Base-by-base conservation (phyloP, 2,888 invertebrate genomes). In the Tetranychus truncatus region DNA sequence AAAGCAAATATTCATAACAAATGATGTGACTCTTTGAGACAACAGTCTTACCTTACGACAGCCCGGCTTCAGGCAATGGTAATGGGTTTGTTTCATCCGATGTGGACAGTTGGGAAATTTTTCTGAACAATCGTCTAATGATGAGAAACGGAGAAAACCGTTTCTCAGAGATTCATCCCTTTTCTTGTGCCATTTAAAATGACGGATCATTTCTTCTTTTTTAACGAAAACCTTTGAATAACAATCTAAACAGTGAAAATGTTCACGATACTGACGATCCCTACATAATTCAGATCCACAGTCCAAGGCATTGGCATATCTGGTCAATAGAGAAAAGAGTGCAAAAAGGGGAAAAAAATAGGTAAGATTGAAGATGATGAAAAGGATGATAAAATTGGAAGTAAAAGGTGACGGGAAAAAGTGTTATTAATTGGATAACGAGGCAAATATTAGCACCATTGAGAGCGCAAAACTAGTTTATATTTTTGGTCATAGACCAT, bases 151-250 rank as follows among this genome's bases (percentile, higher is more conserved):
- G 82, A 94, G 91, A 84, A 94, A 94, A 20, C 96, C 96, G 81
- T 96, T 92, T 79, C 94, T 92, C 65, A 97, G 85, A 7, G 94
- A 94, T 82, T 97, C 96, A 81, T 95, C 95, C 2, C 96, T 88
- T 84, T 97, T 97, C 85, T 95, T 95, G 85, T 97, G 96, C 96
- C 96, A 96, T 86, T 97, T 97, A 82, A 95, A 93, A 84, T 97
- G 96, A 69, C 96, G 88, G 78, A 96, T 95, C 90, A 97, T 96
- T 83, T 97, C 96, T 83, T 97, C 97, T 82, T 96, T 95, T 84
- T 96, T 95, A 81, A 93, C 90, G 82, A 97, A 92, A n/a, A 95
- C 82, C 81, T 92, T 83, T 67, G 86, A 85, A 81, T 87, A 87
- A 84, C 91, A 92, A 84, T 89, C 89, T 77, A 89, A 82, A 81